Percentiles rank a stretch among this genome's conserved stretches.
Evolutionary conservation across 2,888 invertebrate species (phyloP).

Genomic region (Tetrapedia diversipes): DNA sequence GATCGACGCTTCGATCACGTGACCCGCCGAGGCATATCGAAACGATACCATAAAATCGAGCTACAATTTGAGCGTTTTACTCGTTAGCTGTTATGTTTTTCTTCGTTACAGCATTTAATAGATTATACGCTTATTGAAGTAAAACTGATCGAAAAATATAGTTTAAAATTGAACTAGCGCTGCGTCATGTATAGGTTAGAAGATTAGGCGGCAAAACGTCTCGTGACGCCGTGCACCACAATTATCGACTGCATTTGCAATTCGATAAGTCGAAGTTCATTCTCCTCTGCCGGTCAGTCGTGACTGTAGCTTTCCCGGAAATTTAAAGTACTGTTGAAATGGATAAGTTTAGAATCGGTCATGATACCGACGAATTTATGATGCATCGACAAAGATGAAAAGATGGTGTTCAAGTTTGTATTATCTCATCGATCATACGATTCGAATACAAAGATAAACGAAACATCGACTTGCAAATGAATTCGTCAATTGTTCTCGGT

Average conservation of each 20-base stretch:
- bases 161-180: not conserved
- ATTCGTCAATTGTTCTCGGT: not conserved
- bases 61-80: not conserved
- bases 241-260: slow-evolving; percentile 1
- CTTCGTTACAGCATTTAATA: not conserved
- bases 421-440: not conserved
- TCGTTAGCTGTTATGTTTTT: not conserved
- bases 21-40: slow-evolving; percentile 49
- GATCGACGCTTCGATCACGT: not conserved
- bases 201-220: slow-evolving; percentile 10
- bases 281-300: not conserved
- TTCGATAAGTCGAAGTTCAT: slow-evolving; percentile 1
- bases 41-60: not conserved
- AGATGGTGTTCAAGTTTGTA: not conserved
- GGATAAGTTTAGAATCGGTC: not conserved
- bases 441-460: not conserved
- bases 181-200: not conserved
- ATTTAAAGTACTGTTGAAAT: not conserved
- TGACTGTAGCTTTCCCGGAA: not conserved
- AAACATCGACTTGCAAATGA: slow-evolving; percentile 2
- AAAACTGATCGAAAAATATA: not conserved
- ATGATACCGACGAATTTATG: not conserved
- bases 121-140: not conserved
- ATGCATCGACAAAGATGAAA: not conserved
- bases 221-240: not conserved